Evolutionary conservation across 2,113 vertebrate species (phyloP), one percentile per base, ranked within the genome.

Genomic region (Marcusenius ussheri): DNA sequence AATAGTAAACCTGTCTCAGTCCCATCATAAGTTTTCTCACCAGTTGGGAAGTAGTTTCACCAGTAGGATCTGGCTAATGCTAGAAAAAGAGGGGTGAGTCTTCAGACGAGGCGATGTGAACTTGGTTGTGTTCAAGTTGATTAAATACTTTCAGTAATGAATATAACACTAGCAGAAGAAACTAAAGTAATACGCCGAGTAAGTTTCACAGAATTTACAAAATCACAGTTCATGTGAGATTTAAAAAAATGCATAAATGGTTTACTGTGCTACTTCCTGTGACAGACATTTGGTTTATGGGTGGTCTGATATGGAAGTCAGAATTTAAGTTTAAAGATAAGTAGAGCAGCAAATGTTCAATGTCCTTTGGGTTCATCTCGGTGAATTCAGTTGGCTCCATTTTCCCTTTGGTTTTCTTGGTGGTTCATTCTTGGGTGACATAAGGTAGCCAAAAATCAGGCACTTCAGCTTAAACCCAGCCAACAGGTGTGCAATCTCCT

Each of bases 341-440:
- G 15, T 27, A 49, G 24, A 27, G 42, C 8, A 4, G 45, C 24
- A 10, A 24, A 49, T 47, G 15, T 84, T 3, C 46, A 84, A 5
- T 84, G 5, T 49, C 87, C 90, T 91, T 89, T 90, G 86, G 91
- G 90, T 89, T 80, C 49, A 11, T 42, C 70, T 77, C 4, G 0
- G 70, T 77, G 70, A 77, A 17, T 77, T 42, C 35, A 3, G 35
- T 42, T 42, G 74, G 35, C 74, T 80, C 42, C 39, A 35, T 80
- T 80, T 39, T 17, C 9, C 70, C 70, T 4, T 1, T 4, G 70
- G 70, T 77, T 77, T 17, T 35, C 11, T 10, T 77, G 70, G 13
- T 39, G 74, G 35, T 42, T 80, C 15, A 42, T 80, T 80, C 31
- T 42, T 80, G 74, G 74, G 15, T 80, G 17, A 80, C 31, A 80